Percentiles rank a stretch among this genome's conserved stretches.
Conservation (phyloP, 2,113 vertebrate genomes). For the Sinocyclocheilus rhinocerous region DNA sequence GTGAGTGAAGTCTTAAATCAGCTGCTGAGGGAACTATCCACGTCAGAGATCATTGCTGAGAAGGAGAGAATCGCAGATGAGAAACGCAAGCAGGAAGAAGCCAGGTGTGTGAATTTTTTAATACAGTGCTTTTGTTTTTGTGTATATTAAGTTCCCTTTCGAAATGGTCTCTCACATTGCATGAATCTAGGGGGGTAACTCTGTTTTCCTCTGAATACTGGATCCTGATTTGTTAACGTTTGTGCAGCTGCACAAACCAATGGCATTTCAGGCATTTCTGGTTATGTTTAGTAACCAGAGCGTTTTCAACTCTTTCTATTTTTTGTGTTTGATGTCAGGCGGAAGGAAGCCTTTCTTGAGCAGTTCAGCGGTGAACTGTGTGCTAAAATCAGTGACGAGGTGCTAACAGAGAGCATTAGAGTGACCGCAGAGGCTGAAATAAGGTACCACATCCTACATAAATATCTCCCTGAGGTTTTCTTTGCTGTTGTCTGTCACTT, state of each 20-base stretch:
- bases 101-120: slow-evolving; percentile 72
- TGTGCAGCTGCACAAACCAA: too few species aligned
- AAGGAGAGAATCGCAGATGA: slow-evolving; percentile 78
- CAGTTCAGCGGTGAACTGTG: slow-evolving; percentile 79
- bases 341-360: slow-evolving; percentile 77
- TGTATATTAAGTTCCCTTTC: neutral
- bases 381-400: slow-evolving; percentile 78
- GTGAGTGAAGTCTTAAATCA: slow-evolving; percentile 75
- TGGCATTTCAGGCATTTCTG: neutral
- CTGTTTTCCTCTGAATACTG: neutral
- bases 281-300: neutral
- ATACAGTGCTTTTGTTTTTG: neutral
- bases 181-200: neutral
- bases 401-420: slow-evolving; percentile 75
- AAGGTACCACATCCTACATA: slow-evolving; percentile 67
- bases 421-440: slow-evolving; percentile 77
- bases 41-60: slow-evolving; percentile 71
- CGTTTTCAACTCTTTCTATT: neutral
- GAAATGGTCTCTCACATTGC: neutral
- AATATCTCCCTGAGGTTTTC: neutral
- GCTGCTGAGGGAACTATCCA: slow-evolving; percentile 74
- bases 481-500: neutral
- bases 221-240: too few species aligned
- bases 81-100: slow-evolving; percentile 80
- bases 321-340: slow-evolving; percentile 68